Conservation (phyloP, 2,113 vertebrate genomes). For the Phasianus colchicus region DNA sequence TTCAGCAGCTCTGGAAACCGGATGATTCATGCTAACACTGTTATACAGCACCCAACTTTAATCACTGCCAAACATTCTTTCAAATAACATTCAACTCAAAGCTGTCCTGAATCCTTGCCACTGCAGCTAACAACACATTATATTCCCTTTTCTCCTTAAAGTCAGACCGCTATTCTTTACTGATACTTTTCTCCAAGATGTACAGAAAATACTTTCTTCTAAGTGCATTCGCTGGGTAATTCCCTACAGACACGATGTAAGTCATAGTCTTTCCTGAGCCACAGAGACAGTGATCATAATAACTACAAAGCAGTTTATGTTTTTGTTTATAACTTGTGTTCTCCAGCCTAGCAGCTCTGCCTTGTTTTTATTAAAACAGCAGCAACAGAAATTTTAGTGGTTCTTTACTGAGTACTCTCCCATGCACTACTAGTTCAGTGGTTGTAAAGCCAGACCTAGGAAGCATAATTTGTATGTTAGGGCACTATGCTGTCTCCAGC, state of each 20-base stretch:
- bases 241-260: neutral
- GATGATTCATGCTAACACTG: constrained; percentile 2
- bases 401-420: neutral
- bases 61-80: constrained; percentile 27
- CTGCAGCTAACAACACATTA: neutral
- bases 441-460: neutral
- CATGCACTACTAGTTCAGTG: neutral
- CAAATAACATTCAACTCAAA: constrained; percentile 12
- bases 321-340: neutral
- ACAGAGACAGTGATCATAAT: neutral
- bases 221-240: neutral
- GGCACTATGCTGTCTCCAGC: neutral
- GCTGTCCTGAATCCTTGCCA: constrained; percentile 8
- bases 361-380: neutral
- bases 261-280: neutral
- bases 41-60: neutral
- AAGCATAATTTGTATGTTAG: neutral
- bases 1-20: constrained; percentile 16
- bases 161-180: neutral
- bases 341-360: neutral
- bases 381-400: neutral
- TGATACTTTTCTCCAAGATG: neutral
- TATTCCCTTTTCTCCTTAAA: neutral
- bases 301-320: neutral
- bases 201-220: constrained; percentile 20